phyloP scores from a whole-genome alignment of 2,888 invertebrate genomes.

The Hirtodrosophila cameraria region DNA sequence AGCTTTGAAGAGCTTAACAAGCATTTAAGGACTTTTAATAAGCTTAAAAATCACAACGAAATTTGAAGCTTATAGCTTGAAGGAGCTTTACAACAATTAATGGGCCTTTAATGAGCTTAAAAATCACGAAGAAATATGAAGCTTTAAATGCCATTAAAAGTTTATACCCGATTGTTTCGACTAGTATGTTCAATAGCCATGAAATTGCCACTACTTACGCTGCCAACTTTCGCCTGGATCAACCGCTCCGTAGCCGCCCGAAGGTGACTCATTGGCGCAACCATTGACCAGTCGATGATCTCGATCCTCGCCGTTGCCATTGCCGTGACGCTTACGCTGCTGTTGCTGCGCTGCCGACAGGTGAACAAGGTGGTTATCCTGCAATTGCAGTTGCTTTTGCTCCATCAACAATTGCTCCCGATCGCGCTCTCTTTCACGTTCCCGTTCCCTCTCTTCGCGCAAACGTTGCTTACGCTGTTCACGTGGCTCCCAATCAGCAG shows the following conservation, averaged over 20 bases:
- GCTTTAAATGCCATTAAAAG: no score
- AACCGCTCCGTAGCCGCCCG: conserved; percentile 24
- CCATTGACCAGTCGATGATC: conserved; percentile 88
- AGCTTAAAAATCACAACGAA: no score
- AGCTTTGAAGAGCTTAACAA: no score
- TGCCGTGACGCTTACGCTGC: conserved; percentile 49
- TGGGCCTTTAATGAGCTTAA: no score
- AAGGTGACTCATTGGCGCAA: conserved; percentile 32
- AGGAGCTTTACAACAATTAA: no score
- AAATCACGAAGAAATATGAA: no score
- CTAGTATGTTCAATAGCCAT: no score
- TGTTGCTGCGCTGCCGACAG: no score
- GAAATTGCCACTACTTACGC: conserved; percentile 84
- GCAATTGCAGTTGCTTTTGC: conserved; percentile 38
- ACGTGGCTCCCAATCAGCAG: conserved; percentile 71
- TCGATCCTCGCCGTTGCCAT: conserved; percentile 86
- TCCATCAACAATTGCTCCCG: conserved; percentile 52
- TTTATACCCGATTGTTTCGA: no score
- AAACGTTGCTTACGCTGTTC: conserved; percentile 69
- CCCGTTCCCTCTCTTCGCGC: conserved; percentile 66
- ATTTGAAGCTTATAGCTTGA: no score
- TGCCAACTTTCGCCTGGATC: conserved; percentile 90
- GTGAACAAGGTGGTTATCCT: no score
- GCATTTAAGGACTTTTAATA: no score
- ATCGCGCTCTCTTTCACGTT: conserved; percentile 51